Conservation (phyloP, 2,113 vertebrate genomes). For the Petrocephalus microphthalmus region DNA sequence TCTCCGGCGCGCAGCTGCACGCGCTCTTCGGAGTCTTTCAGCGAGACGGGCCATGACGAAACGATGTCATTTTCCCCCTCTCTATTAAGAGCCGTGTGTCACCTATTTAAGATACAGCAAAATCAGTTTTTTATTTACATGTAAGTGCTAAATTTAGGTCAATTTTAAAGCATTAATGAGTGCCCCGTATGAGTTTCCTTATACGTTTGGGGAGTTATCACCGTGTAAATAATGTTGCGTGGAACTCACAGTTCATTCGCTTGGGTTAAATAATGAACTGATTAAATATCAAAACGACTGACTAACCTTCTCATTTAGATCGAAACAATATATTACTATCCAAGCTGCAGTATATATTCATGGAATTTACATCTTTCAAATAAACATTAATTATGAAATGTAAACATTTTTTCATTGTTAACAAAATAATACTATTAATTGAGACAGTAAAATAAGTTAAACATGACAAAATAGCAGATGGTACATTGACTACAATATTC, state of each 20-base stretch:
- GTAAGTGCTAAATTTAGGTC: conserved; percentile 65
- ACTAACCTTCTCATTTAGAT: conserved; percentile 74
- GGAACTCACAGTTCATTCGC: not conserved
- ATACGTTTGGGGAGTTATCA: not conserved
- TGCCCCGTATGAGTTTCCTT: not conserved
- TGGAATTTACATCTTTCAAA: not conserved
- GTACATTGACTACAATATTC: not conserved
- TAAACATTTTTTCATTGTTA: not conserved
- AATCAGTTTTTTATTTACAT: conserved; percentile 46
- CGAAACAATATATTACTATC: not conserved
- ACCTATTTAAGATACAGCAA: conserved; percentile 78
- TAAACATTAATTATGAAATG: not conserved
- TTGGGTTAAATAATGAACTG: conserved; percentile 18
- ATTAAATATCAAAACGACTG: conserved; percentile 25
- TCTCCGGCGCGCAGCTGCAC: conserved; percentile 98
- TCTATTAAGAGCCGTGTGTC: conserved; percentile 74
- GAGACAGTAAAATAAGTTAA: not conserved
- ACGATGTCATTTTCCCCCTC: conserved; percentile 57
- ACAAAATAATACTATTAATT: not conserved
- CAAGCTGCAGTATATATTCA: not conserved
- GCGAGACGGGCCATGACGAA: conserved; percentile 43
- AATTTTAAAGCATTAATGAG: conserved; percentile 31
- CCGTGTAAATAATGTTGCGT: conserved; percentile 1
- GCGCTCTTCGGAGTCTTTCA: conserved; percentile 78
- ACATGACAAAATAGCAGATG: not conserved